Conservation (phyloP, 2,113 vertebrate genomes). For the Grantiella picta region DNA sequence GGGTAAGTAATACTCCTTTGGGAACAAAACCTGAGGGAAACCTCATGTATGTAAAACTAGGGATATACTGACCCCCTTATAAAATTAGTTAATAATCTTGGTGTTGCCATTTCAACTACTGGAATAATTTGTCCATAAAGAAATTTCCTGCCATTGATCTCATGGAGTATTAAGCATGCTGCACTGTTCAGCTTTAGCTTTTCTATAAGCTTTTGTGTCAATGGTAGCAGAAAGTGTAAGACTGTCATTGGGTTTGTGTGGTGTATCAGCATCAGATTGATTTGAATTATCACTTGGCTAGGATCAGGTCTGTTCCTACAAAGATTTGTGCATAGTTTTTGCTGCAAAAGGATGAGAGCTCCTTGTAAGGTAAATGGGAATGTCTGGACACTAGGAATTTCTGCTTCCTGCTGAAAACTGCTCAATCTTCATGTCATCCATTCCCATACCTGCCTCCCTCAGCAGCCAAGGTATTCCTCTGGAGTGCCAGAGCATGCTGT, state of each 20-base stretch:
- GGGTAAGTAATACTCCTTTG: slow-evolving; percentile 79
- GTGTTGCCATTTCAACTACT: not conserved
- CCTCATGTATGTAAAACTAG: not conserved
- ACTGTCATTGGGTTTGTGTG: not conserved
- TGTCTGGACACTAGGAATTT: not conserved
- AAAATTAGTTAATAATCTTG: not conserved
- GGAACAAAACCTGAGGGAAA: not conserved
- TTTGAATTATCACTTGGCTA: not conserved
- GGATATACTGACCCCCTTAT: not conserved
- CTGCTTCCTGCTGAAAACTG: not conserved
- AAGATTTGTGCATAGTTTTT: not conserved
- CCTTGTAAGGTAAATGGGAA: not conserved
- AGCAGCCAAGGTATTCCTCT: not conserved
- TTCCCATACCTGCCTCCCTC: not conserved
- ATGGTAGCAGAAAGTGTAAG: not conserved
- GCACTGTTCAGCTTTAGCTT: not conserved
- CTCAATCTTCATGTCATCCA: not conserved
- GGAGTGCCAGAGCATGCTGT: not conserved
- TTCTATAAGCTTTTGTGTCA: not conserved
- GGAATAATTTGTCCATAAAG: not conserved
- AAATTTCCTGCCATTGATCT: not conserved
- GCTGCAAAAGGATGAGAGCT: not conserved
- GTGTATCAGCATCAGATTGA: not conserved
- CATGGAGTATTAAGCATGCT: not conserved
- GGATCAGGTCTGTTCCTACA: not conserved